These are phyloP conservation scores for Osmoderma eremita DNA, from an alignment of 2,888 invertebrate species.

Conservation along the genomic window DNA sequence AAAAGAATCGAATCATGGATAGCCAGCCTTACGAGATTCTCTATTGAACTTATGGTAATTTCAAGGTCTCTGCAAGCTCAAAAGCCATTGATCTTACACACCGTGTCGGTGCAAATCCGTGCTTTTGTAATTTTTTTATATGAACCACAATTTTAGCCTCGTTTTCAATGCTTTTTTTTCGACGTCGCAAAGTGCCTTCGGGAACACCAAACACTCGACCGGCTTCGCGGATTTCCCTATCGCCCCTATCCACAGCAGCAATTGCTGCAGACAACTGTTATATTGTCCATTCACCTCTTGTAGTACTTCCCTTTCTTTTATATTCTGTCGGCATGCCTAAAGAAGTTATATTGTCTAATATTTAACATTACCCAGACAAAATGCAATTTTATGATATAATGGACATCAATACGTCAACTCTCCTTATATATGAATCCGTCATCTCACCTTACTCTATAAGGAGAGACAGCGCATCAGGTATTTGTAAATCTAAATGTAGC, in stretches of 20 bases:
- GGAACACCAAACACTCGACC: slow-evolving; percentile 16
- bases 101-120: too few species aligned
- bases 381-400: background rate
- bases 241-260: slow-evolving; percentile 13
- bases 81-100: too few species aligned
- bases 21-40: too few species aligned
- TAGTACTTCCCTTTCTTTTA: slow-evolving; percentile 16
- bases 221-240: slow-evolving; percentile 4
- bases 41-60: too few species aligned
- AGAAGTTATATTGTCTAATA: background rate
- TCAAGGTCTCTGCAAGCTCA: too few species aligned
- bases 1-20: too few species aligned
- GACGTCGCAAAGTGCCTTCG: slow-evolving; percentile 12
- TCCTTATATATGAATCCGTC: too few species aligned
- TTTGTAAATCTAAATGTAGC: too few species aligned
- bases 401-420: too few species aligned
- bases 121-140: too few species aligned
- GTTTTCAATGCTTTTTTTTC: slow-evolving; percentile 7
- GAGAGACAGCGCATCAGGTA: too few species aligned
- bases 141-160: slow-evolving; percentile 3
- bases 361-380: background rate
- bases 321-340: slow-evolving; percentile 6
- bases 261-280: background rate
- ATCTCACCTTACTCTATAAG: too few species aligned
- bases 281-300: slow-evolving; percentile 12